These are phyloP conservation scores for Pangasius djambal DNA, from an alignment of 2,797 vertebrate species.

Conservation along the genomic window DNA sequence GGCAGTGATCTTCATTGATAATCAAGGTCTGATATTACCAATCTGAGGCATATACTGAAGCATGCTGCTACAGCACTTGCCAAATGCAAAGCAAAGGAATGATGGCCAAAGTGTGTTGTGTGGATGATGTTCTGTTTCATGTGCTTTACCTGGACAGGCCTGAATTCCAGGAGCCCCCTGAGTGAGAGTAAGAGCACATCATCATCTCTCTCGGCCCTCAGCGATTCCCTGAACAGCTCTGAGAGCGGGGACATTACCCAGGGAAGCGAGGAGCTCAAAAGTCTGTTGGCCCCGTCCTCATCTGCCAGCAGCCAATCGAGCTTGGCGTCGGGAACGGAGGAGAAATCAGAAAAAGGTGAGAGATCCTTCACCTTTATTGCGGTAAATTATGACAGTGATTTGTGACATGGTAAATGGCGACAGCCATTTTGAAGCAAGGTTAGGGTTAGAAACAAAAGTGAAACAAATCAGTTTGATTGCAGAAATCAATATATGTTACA, in stretches of 20 bases:
- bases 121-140: slow-evolving; percentile 46
- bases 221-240: slow-evolving; percentile 95
- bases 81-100: not conserved
- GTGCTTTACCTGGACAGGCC: slow-evolving; percentile 66
- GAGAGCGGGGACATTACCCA: slow-evolving; percentile 88
- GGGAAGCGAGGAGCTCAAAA: slow-evolving; percentile 86
- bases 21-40: slow-evolving; percentile 27
- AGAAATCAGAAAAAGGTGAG: slow-evolving; percentile 95
- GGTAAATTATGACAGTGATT: not conserved
- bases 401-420: not conserved
- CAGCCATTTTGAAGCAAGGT: not conserved
- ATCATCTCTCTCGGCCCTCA: slow-evolving; percentile 94
- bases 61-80: not conserved
- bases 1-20: not conserved
- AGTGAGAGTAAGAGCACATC: slow-evolving; percentile 97
- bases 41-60: not conserved
- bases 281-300: slow-evolving; percentile 88
- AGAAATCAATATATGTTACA: not conserved
- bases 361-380: slow-evolving; percentile 5
- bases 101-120: not conserved
- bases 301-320: slow-evolving; percentile 89
- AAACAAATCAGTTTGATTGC: not conserved
- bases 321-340: slow-evolving; percentile 86
- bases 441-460: not conserved
- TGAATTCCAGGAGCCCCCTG: slow-evolving; percentile 79